Base-by-base conservation (phyloP, 2,797 vertebrate species). In the Pogonophryne albipinna region DNA sequence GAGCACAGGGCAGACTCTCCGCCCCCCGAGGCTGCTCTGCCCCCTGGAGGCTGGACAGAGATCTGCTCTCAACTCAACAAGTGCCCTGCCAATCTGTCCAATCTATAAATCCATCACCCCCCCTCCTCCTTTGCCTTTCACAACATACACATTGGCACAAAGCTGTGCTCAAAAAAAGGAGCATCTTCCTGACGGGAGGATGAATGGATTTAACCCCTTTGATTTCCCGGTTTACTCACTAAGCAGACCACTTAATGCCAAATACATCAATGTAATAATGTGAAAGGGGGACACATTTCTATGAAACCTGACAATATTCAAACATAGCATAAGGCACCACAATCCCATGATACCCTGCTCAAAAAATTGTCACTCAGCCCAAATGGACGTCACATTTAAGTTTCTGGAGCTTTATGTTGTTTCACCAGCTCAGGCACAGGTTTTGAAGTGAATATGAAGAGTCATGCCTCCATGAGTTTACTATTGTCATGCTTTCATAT, bases 231-330 rank as follows among this genome's bases (percentile, higher is more conserved):
- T 75, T 75, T 83, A 66, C 80, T 81, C 80, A 67, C 88, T 92
- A 89, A 92, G 89, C 87, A 87, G 90, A 91, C 90, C 88, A 91
- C 87, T 92, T 90, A 91, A 90, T 85, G 82, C 76, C 86, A 82
- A 68, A 87, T 87, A 85, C 91, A 91, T 91, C 84, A 82, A 74
- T 87, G 82, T 85, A 86, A 87, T 91, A 89, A 89, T 69, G 76
- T 82, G 82, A 84, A 90, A 79, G 66, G 68, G 60, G 86, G 79
- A 78, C 47, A 11, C 46, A 61, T 85, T 86, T 89, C 80, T 77
- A 86, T 83, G 70, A 87, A 92, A 88, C 77, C 72, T 51, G 79
- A 71, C 69, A 87, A 85, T 86, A 80, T 85, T 91, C 83, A 85
- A 89, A 88, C 64, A 52, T 62, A 83, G 38, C 85, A 78, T 79